Percentiles rank a stretch among this genome's conserved stretches.
Conservation (phyloP, 2,113 vertebrate species). For the Equus przewalskii region DNA sequence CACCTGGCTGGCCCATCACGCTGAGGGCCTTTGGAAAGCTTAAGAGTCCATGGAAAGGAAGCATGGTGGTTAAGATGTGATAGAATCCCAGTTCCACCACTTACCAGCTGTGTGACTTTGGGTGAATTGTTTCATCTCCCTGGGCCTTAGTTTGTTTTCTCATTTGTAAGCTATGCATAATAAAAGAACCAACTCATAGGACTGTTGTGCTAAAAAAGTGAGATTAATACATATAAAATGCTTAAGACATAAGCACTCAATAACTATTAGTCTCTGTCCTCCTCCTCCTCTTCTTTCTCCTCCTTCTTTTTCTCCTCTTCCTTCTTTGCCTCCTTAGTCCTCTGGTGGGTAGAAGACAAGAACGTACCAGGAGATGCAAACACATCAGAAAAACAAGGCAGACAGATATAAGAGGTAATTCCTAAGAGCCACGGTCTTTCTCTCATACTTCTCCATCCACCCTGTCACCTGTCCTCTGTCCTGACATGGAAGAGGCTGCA, state of each 20-base stretch:
- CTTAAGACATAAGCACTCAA: not conserved
- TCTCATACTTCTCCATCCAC: not conserved
- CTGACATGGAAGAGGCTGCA: not conserved
- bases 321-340: not conserved
- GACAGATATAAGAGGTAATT: not conserved
- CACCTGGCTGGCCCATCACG: not conserved
- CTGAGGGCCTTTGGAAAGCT: not conserved
- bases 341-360: not conserved
- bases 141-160: not conserved
- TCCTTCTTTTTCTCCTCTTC: not conserved
- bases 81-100: not conserved
- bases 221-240: not conserved
- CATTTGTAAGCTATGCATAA: not conserved
- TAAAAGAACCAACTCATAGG: not conserved
- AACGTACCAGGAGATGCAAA: not conserved
- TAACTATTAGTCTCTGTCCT: not conserved
- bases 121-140: not conserved
- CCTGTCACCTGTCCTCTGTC: not conserved
- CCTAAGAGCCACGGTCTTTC: not conserved
- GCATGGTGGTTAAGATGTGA: too few species aligned
- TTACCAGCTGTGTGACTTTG: not conserved
- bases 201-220: not conserved
- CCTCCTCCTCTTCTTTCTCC: not conserved
- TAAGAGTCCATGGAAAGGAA: not conserved
- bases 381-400: not conserved